Evolutionary conservation across 2,113 vertebrate genomes (phyloP), one percentile per base, ranked within the genome.

Genomic region (Seriola dumerili): DNA sequence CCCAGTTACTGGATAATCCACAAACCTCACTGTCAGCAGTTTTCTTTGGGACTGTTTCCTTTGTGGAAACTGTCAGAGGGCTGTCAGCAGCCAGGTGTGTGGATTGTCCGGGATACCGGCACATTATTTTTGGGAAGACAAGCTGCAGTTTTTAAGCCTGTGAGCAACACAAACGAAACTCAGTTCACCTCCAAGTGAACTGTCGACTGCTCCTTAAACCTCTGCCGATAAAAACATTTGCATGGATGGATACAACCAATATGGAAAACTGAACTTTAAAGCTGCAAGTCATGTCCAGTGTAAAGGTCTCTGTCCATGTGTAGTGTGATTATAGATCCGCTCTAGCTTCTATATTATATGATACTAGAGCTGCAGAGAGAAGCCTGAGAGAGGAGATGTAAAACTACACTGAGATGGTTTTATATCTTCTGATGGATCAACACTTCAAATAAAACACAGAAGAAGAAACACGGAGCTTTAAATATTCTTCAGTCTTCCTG

Each of bases 1-100:
- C 36, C 19, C 7, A 12, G 44, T 72, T 72, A 64, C 63, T 25
- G 54, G 0, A 54, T 80, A 59, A 85, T 87, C 54, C 50, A 69
- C 59, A 81, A 68, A 78, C 21, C 52, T 86, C 75, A 61, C 75
- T 42, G 68, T 81, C 73, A 66, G 76, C 73, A 4, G 42, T 72
- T 81, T 84, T 23, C 65, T 78, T 32, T 77, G 72, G 66, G 54
- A 77, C 46, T 70, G 29, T 76, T 83, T 63, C 72, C 23, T 5
- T 55, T 42, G 11, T 64, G 54, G 29, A n/a, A 64, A 50, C 46
- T 17, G 5, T 21, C 61, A 21, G 61, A 11, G 29, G 68, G 10
- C 34, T 84, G 38, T 62, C 57, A 77, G 14, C 55, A 48, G 6
- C 34, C 29, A 68, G 21, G 8, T 61, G 42, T 68, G 48, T 40